These are phyloP conservation scores for Lutraria rhynchaena DNA, from an alignment of 1,140 invertebrate species.

Conservation along the genomic window DNA sequence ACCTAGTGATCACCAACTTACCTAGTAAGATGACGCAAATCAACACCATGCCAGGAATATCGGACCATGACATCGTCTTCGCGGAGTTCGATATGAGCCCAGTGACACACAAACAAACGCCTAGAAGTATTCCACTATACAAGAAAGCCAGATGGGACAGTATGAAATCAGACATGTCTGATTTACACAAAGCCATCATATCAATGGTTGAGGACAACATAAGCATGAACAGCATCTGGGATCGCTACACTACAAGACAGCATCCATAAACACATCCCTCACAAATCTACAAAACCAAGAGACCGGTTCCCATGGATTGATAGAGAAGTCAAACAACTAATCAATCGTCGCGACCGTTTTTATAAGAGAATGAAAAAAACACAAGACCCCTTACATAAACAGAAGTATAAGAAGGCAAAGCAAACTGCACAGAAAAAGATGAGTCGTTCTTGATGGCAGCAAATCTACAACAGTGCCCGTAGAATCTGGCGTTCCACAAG, in stretches of 20 bases:
- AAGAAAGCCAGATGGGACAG: not conserved
- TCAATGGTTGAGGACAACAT: not conserved
- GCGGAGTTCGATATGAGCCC: slow-evolving; percentile 10
- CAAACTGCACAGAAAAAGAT: no score
- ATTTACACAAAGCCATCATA: not conserved
- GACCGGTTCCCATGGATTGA: slow-evolving; percentile 20
- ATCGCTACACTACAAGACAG: not conserved
- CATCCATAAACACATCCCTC: slow-evolving; percentile 6
- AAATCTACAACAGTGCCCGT: no score
- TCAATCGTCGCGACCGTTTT: not conserved
- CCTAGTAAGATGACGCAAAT: no score
- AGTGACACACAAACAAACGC: slow-evolving; percentile 8
- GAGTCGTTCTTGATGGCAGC: no score
- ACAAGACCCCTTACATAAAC: not conserved
- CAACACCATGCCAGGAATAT: slow-evolving; percentile 28
- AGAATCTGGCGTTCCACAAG: no score
- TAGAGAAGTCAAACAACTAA: slow-evolving; percentile 5
- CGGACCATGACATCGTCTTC: slow-evolving; percentile 20
- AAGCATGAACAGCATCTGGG: slow-evolving; percentile 27
- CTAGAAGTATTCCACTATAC: slow-evolving; percentile 16
- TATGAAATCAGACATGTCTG: slow-evolving; percentile 15
- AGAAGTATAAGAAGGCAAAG: no score
- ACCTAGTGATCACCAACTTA: no score
- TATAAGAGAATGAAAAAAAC: slow-evolving; percentile 44
- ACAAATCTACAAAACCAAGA: slow-evolving; percentile 1